phyloP scores from a whole-genome alignment of 2,797 vertebrate species.

The Myotis daubentonii region DNA sequence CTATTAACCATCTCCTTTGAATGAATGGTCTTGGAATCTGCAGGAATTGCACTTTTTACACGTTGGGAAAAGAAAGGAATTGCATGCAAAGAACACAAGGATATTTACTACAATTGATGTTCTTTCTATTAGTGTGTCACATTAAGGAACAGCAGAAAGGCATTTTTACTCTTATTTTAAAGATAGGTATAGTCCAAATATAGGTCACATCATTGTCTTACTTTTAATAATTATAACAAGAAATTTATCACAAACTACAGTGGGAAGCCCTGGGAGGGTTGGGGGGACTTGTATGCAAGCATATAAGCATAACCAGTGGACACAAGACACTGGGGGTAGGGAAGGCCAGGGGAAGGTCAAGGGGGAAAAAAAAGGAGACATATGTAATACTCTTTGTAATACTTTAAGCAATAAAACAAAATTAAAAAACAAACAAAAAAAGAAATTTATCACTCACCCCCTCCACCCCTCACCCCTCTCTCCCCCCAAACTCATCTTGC shows the following conservation, averaged over 20 bases:
- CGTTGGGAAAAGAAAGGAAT: slow-evolving; percentile 43
- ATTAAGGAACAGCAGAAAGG: slow-evolving; percentile 20
- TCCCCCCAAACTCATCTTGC: background rate
- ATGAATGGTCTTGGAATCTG: slow-evolving; percentile 51
- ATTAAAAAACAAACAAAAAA: background rate
- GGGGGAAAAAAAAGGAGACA: no score
- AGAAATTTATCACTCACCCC: background rate
- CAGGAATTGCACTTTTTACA: slow-evolving; percentile 52
- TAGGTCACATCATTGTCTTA: slow-evolving; percentile 22
- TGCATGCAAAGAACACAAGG: background rate
- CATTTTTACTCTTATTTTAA: slow-evolving; percentile 51
- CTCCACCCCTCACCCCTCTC: background rate
- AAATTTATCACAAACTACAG: background rate
- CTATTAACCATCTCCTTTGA: slow-evolving; percentile 66
- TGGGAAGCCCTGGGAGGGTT: no score
- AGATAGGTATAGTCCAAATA: slow-evolving; percentile 18
- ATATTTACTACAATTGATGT: slow-evolving; percentile 13
- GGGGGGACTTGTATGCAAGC: no score
- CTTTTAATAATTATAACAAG: slow-evolving; percentile 40
- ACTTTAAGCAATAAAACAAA: no score
- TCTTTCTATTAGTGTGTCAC: slow-evolving; percentile 23
- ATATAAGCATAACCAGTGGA: no score
- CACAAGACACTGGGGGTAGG: no score
- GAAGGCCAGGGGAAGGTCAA: no score
- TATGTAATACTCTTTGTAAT: no score